phyloP scores from a whole-genome alignment of 2,888 invertebrate species.

The Epistrophe grossulariae region DNA sequence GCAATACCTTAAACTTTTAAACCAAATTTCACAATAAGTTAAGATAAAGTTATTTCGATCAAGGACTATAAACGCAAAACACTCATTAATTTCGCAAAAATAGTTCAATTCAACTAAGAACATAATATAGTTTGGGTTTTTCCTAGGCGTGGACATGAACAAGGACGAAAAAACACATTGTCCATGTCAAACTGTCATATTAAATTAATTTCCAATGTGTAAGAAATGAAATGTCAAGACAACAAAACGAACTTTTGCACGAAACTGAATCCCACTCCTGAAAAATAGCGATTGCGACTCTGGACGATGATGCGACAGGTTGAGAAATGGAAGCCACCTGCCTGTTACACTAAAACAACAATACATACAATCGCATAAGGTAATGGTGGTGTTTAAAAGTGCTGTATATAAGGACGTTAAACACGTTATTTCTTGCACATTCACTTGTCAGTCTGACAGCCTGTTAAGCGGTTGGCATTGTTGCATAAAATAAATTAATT shows the following conservation, averaged over 20 bases:
- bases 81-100: not conserved
- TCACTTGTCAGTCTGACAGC: slow-evolving; percentile 54
- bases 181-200: slow-evolving; percentile 66
- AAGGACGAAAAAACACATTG: slow-evolving; percentile 30
- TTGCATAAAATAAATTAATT: slow-evolving; percentile 57
- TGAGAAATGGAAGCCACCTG: slow-evolving; percentile 18
- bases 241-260: slow-evolving; percentile 64
- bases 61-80: not conserved
- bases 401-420: slow-evolving; percentile 53
- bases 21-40: not conserved
- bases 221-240: slow-evolving; percentile 61
- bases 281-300: too few relatives aligned
- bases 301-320: slow-evolving; percentile 45
- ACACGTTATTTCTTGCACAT: slow-evolving; percentile 37
- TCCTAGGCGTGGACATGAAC: slow-evolving; percentile 47
- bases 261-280: slow-evolving; percentile 24
- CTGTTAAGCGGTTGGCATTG: slow-evolving; percentile 43
- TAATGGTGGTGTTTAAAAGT: slow-evolving; percentile 34
- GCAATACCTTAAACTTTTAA: too few relatives aligned
- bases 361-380: not conserved
- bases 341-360: not conserved
- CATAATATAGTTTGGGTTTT: slow-evolving; percentile 4
- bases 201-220: slow-evolving; percentile 68
- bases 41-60: not conserved
- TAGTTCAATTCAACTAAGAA: not conserved